A percentile compares a stretch with the other conserved stretches of the same genome.
phyloP scores from a whole-genome alignment of 2,888 invertebrate genomes.

The Thalpophila matura region DNA sequence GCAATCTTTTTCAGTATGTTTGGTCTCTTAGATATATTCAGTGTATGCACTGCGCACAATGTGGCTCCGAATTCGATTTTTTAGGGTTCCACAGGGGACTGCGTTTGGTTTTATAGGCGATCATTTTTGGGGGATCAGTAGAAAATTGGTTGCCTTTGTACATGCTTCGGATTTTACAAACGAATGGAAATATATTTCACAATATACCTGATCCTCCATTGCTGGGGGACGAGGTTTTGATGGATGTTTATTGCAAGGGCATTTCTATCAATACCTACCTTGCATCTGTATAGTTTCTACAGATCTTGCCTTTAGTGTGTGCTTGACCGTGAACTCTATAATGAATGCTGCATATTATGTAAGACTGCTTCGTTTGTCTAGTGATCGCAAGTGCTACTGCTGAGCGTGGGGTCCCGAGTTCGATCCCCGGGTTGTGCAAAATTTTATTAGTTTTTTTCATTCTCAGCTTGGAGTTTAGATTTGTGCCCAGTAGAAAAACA shows the following conservation, averaged over 20 bases:
- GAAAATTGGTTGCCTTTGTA: slow-evolving; percentile 82
- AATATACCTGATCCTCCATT: slow-evolving; percentile 71
- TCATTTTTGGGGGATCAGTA: slow-evolving; percentile 85
- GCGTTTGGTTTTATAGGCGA: slow-evolving; percentile 82
- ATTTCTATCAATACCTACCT: slow-evolving; percentile 22
- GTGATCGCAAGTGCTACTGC: no score
- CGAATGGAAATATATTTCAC: slow-evolving; percentile 78
- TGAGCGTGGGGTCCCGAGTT: no score
- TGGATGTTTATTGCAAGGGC: slow-evolving; percentile 57
- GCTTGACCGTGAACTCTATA: no score
- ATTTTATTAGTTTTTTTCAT: no score
- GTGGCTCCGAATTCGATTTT: slow-evolving; percentile 79
- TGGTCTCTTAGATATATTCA: slow-evolving; percentile 64
- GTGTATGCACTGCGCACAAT: slow-evolving; percentile 78
- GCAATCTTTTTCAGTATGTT: slow-evolving; percentile 45
- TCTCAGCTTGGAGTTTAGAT: no score
- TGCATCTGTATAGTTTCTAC: neutral
- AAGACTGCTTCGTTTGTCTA: no score
- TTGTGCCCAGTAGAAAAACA: no score
- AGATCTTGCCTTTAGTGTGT: neutral
- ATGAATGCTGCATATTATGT: no score
- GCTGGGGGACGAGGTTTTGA: slow-evolving; percentile 60
- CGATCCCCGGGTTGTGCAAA: no score
- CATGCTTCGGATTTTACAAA: slow-evolving; percentile 76
- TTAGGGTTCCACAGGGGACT: slow-evolving; percentile 79